A percentile compares a stretch with the other conserved stretches of the same genome.
phyloP scores from a whole-genome alignment of 2,113 vertebrate species.

The Cacatua alba region DNA sequence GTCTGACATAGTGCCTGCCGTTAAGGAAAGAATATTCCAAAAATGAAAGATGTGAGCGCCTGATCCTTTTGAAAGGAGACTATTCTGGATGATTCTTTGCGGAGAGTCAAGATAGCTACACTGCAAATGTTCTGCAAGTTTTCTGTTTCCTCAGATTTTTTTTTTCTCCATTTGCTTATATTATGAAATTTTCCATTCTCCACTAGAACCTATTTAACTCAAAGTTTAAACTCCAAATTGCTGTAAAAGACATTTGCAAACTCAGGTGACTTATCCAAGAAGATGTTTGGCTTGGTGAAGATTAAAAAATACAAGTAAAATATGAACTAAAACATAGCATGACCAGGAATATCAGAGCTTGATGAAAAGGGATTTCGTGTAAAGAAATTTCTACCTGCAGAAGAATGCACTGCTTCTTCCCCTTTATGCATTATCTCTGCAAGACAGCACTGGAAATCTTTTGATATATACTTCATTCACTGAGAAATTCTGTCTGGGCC shows the following conservation, averaged over 20 bases:
- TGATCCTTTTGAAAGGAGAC: background rate
- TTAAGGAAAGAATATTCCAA: background rate
- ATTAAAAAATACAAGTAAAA: slow-evolving; percentile 28
- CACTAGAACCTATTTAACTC: background rate
- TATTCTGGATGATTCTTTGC: background rate
- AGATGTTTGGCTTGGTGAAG: background rate
- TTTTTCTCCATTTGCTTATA: background rate
- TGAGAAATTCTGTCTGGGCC: background rate
- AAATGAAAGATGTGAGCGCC: background rate
- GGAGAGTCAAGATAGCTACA: background rate
- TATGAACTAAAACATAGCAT: background rate
- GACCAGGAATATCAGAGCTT: background rate
- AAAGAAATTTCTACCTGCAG: background rate
- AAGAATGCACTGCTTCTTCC: background rate
- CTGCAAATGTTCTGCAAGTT: background rate
- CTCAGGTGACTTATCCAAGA: background rate
- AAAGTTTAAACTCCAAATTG: background rate
- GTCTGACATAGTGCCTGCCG: background rate
- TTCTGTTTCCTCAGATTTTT: background rate
- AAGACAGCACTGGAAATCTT: background rate
- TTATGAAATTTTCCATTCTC: background rate
- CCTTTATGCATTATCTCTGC: background rate
- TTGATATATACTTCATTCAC: background rate
- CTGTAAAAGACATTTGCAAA: slow-evolving; percentile 35
- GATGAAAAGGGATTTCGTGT: background rate